These are phyloP conservation scores for Neodiprion virginianus DNA, from an alignment of 1,140 invertebrate species.

Conservation along the genomic window DNA sequence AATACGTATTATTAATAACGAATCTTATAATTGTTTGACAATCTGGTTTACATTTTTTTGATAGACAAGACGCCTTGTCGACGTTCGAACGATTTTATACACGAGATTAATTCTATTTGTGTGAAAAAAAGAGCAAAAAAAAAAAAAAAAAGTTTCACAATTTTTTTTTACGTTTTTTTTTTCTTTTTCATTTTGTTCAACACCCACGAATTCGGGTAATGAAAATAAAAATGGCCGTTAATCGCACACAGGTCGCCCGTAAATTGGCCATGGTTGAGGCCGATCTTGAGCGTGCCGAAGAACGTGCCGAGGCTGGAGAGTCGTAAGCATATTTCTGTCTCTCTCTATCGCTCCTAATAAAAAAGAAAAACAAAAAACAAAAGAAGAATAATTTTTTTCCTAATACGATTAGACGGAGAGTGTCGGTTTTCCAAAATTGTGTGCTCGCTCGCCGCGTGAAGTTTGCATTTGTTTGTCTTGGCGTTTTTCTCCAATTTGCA, in stretches of 20 bases:
- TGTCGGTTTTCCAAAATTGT: neutral
- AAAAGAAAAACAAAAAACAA: constrained; percentile 7
- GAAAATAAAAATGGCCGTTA: constrained; percentile 27
- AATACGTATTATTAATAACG: no score
- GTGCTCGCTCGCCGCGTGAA: no score
- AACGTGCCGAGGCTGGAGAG: constrained; percentile 99
- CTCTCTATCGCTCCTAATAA: constrained; percentile 23
- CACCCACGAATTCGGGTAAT: no score
- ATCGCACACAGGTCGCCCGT: constrained; percentile 91
- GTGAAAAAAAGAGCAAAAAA: neutral
- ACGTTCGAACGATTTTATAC: no score
- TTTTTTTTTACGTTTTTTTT: no score
- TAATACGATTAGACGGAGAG: neutral
- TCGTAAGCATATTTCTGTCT: constrained; percentile 81
- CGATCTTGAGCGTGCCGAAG: constrained; percentile 99
- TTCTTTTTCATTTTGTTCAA: neutral
- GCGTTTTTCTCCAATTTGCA: neutral
- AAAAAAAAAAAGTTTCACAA: no score
- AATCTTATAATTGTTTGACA: no score
- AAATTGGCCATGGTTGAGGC: constrained; percentile 99
- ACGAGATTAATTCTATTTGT: neutral
- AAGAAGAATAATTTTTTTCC: neutral
- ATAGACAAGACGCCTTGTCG: no score
- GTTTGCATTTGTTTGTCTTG: constrained; percentile 13
- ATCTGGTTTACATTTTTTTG: no score